A percentile compares a stretch with the other conserved stretches of the same genome.
Conservation (phyloP, 2,888 invertebrate genomes). For the Drosophila percnosoma region DNA sequence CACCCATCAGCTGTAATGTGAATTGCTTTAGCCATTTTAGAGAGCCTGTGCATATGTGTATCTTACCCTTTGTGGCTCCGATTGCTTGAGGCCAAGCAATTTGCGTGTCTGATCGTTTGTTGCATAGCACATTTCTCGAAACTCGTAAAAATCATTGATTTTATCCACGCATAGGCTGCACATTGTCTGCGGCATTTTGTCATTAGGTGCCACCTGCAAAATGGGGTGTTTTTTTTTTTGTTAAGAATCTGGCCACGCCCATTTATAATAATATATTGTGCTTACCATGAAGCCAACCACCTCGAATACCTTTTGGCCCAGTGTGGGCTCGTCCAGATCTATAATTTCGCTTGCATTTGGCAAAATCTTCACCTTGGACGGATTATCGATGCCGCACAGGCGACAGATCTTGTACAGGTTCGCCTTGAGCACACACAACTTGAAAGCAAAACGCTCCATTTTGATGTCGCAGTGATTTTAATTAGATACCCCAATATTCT, state of each 20-base stretch:
- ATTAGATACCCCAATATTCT: constrained; percentile 3
- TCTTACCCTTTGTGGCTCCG: constrained; percentile 66
- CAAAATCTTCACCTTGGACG: constrained; percentile 80
- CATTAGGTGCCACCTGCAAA: constrained; percentile 86
- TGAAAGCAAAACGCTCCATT: constrained; percentile 84
- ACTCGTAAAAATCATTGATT: constrained; percentile 88
- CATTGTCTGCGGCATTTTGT: constrained; percentile 88
- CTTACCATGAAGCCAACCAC: constrained; percentile 81
- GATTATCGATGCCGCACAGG: constrained; percentile 84
- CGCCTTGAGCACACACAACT: constrained; percentile 83
- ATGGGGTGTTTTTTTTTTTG: constrained; percentile 4
- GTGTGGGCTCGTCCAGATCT: constrained; percentile 80
- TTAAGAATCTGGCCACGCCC: neutral
- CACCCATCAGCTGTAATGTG: constrained; percentile 41
- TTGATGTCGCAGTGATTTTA: constrained; percentile 18
- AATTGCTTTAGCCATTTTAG: neutral
- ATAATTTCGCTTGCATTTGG: constrained; percentile 51
- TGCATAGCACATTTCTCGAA: constrained; percentile 86
- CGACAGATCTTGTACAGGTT: no score
- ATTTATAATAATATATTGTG: neutral
- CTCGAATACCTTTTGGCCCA: constrained; percentile 82
- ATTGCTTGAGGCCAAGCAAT: constrained; percentile 80
- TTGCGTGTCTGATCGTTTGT: constrained; percentile 86
- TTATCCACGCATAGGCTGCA: constrained; percentile 88
- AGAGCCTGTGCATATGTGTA: neutral